Evolutionary conservation across 1,140 invertebrate species (phyloP), one percentile per base, ranked within the genome.

Genomic region (Anadara kagoshimensis): DNA sequence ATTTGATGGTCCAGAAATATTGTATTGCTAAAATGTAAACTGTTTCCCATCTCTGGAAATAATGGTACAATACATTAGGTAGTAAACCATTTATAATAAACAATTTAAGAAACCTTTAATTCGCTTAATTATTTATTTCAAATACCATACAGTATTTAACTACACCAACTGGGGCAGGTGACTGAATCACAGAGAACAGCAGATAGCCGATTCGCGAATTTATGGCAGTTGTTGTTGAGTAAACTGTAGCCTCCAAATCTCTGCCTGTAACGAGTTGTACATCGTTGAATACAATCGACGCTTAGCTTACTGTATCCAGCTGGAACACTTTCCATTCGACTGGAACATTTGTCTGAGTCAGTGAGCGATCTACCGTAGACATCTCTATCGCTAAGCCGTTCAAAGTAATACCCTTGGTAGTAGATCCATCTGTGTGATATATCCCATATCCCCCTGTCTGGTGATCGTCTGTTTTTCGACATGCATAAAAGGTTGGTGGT

Each of bases 221-320:
- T 22, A 22, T 67, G 64, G 29, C 64, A 67, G 53, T 67, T 67
- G 51, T 67, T 56, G 7, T 4, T n/a, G 44, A 67, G 5, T 10
- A 67, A 16, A 2, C 18, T 12, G 20, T 67, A 67, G 0, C 24
- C 0, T 41, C 64, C 64, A 43, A 20, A 67, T 22, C 41, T 16
- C n/a, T 16, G 3, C 22, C 5, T 11, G 22, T 67, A 67, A 11
- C 14, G 1, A 1, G 8, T 22, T 7, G 51, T 44, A 44, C 64
- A 67, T 12, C 18, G 3, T 29, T 44, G 22, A 5, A 67, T 56
- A 36, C 64, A 67, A 20, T 54, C 51, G 22, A 67, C 12, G 43
- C 64, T 57, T 12, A 67, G 18, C 1, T 12, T 16, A 24, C 64
- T 44, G 49, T 57, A 67, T 43, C 64, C 64, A 14, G 64, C 64